These are phyloP conservation scores for Yasuhikotakia modesta DNA, from an alignment of 2,797 vertebrate genomes.

Conservation along the genomic window DNA sequence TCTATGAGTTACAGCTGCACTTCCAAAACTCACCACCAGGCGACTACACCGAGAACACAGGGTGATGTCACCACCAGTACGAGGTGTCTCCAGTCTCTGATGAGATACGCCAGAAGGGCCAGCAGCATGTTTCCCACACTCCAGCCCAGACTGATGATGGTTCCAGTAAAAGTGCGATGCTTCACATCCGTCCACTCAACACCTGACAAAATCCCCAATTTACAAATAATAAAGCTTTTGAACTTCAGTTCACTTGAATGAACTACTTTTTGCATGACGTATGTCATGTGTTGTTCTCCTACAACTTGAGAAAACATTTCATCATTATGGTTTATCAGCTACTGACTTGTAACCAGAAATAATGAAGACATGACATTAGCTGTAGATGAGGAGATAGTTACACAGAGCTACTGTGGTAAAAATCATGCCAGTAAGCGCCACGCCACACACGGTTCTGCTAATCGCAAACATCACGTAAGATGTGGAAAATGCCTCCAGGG, in stretches of 20 bases:
- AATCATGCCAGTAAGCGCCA: slow-evolving; percentile 79
- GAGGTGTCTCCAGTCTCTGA: slow-evolving; percentile 85
- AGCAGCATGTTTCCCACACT: slow-evolving; percentile 82
- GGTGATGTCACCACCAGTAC: slow-evolving; percentile 76
- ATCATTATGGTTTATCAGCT: neutral
- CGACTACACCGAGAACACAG: slow-evolving; percentile 74
- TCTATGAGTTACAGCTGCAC: neutral
- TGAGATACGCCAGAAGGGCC: slow-evolving; percentile 78
- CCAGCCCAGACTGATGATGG: slow-evolving; percentile 80
- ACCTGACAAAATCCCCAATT: slow-evolving; percentile 64
- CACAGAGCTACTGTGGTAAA: slow-evolving; percentile 80
- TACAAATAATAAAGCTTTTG: neutral
- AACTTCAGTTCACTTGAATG: no score
- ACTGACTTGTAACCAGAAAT: neutral
- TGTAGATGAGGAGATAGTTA: slow-evolving; percentile 51
- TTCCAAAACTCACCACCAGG: slow-evolving; percentile 78
- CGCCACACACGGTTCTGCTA: slow-evolving; percentile 76
- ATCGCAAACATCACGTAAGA: slow-evolving; percentile 83
- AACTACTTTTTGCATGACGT: no score
- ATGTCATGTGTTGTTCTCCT: no score
- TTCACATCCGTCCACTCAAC: slow-evolving; percentile 84
- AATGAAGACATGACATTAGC: slow-evolving; percentile 1
- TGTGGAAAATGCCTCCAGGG: slow-evolving; percentile 72
- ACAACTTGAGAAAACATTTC: neutral
- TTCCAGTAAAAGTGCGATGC: slow-evolving; percentile 79